Evolutionary conservation across 1,140 invertebrate genomes (phyloP), one percentile per base, ranked within the genome.

Genomic region (Drosophila mayri): DNA sequence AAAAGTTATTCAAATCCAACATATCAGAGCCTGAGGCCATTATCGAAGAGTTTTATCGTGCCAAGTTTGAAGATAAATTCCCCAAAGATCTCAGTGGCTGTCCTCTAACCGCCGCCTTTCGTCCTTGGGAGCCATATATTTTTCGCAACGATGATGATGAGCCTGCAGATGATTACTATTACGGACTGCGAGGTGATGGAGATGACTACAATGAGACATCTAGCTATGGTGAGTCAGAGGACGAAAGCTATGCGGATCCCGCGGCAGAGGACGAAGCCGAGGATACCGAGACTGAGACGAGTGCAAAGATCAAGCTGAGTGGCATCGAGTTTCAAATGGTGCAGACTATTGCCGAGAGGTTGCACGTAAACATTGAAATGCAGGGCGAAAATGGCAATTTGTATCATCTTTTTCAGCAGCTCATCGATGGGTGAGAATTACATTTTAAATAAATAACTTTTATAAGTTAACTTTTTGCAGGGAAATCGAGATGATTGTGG

Each of bases 91-190:
- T 92, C 12, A 91, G 83, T 46, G 91, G 86, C 20, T 92, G 91
- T 65, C 91, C 91, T 4, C 38, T 92, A 8, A 73, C 64, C 3
- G 91, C 83, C 1, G 86, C 82, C 8, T 91, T 81, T 57, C 80
- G 83, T 14, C 81, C 91, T 16, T 92, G 91, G 91, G 91, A 92
- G 50, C 91, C 91, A 0, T 92, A 91, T 38, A 92, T 92, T 11
- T 91, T 90, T 38, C 71, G 64, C 49, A 79, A 18, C 20, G 60
- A 20, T 12, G 47, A 52, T 30, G 59, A 68, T n/a, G 38, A 47
- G 6, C 11, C 59, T 0, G 9, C 18, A 0, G 61, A 73, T 1
- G 75, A 88, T 20, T 71, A 77, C 41, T 78, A 73, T 22, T 61
- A 64, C 11, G 76, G 64, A 3, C 22, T 40, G 0, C 30, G 66